Conservation (phyloP, 2,113 vertebrate genomes). For the Axis porcinus region DNA sequence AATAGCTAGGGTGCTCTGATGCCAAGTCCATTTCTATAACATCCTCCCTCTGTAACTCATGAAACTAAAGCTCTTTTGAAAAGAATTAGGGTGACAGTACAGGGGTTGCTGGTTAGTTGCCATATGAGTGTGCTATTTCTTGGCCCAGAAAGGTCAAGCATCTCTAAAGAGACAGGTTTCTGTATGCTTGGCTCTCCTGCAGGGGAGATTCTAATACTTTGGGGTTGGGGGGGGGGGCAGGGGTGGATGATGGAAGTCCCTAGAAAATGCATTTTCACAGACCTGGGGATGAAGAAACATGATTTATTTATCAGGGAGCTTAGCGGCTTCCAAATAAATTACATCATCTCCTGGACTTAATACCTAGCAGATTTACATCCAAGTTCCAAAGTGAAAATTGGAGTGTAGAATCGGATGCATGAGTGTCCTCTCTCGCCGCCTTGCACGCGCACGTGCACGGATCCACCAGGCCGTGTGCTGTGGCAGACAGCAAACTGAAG, state of each 20-base stretch:
- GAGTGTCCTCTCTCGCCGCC: not conserved
- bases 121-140: not conserved
- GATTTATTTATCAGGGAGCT: constrained; percentile 35
- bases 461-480: not conserved
- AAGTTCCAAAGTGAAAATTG: constrained; percentile 25
- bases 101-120: not conserved
- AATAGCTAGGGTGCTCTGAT: not conserved
- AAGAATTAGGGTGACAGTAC: not conserved
- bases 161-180: not conserved
- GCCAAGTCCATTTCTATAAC: not conserved
- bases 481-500: not conserved
- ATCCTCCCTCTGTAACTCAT: not conserved
- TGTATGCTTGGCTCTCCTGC: not conserved
- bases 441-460: fast-evolving
- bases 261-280: constrained; percentile 5
- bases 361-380: constrained; percentile 25
- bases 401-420: not conserved
- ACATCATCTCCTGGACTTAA: not conserved
- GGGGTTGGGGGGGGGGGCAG: not conserved
- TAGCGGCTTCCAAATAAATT: constrained; percentile 18
- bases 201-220: not conserved
- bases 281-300: not conserved
- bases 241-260: not conserved
- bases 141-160: not conserved
- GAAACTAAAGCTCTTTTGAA: not conserved